Evolutionary conservation across 2,888 invertebrate species (phyloP).

Genomic region (Augiades crinisus): DNA sequence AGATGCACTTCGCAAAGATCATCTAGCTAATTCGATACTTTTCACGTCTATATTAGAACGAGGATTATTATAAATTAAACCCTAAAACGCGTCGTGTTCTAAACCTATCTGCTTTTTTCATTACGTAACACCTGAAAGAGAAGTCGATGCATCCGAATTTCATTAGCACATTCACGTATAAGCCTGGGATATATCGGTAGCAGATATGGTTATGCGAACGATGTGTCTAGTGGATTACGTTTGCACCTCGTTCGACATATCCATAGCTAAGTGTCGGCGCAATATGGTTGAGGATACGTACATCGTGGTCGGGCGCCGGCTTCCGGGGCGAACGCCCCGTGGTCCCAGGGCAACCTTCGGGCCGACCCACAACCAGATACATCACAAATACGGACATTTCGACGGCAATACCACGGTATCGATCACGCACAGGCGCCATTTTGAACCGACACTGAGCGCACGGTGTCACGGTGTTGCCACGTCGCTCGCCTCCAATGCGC

Average conservation of each 20-base stretch:
- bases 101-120: not conserved
- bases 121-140: constrained; percentile 44
- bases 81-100: not conserved
- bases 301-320: constrained; percentile 70
- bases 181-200: constrained; percentile 38
- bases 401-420: constrained; percentile 76
- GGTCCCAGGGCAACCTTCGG: constrained; percentile 68
- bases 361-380: constrained; percentile 74
- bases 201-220: constrained; percentile 51
- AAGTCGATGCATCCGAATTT: constrained; percentile 45
- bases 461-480: constrained; percentile 76
- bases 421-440: constrained; percentile 81
- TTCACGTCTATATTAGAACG: constrained; percentile 18
- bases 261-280: constrained; percentile 75
- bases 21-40: constrained; percentile 34
- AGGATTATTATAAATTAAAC: not conserved
- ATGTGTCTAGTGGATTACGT: constrained; percentile 50
- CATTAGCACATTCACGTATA: constrained; percentile 42
- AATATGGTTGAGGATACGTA: constrained; percentile 78
- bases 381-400: constrained; percentile 75
- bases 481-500: constrained; percentile 69
- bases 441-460: constrained; percentile 76
- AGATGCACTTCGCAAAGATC: too few relatives aligned
- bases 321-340: constrained; percentile 61
- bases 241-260: constrained; percentile 49